phyloP scores from a whole-genome alignment of 2,113 vertebrate genomes.

The Eidolon helvum region DNA sequence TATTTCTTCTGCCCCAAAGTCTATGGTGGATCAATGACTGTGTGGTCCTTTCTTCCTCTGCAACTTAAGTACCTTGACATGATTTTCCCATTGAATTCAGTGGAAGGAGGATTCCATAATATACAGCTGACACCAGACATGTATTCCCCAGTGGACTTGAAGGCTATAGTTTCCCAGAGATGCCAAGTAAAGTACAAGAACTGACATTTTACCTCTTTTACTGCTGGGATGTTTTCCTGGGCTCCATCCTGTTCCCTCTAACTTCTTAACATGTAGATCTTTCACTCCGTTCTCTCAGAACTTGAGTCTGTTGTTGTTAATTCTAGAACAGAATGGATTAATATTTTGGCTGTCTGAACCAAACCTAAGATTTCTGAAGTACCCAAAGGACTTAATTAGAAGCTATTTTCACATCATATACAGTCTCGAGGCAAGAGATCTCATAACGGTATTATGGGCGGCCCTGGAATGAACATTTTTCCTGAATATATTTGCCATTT shows the following conservation, averaged over 20 bases:
- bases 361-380: background rate
- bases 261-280: background rate
- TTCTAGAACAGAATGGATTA: background rate
- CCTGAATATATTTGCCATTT: background rate
- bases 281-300: background rate
- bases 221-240: background rate
- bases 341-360: background rate
- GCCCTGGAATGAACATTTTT: background rate
- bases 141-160: background rate
- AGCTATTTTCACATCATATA: background rate
- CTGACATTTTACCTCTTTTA: conserved; percentile 12
- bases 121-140: background rate
- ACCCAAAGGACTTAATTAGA: background rate
- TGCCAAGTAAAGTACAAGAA: background rate
- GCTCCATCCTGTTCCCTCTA: background rate
- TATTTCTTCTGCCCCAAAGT: background rate
- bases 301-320: background rate
- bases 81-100: conserved; percentile 13
- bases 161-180: background rate
- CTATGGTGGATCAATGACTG: background rate
- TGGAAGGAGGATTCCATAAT: background rate
- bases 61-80: background rate
- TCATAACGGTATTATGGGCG: background rate
- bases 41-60: background rate
- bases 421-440: background rate